Base-by-base conservation (phyloP, 2,888 invertebrate species). In the Drosophila emarginata region DNA sequence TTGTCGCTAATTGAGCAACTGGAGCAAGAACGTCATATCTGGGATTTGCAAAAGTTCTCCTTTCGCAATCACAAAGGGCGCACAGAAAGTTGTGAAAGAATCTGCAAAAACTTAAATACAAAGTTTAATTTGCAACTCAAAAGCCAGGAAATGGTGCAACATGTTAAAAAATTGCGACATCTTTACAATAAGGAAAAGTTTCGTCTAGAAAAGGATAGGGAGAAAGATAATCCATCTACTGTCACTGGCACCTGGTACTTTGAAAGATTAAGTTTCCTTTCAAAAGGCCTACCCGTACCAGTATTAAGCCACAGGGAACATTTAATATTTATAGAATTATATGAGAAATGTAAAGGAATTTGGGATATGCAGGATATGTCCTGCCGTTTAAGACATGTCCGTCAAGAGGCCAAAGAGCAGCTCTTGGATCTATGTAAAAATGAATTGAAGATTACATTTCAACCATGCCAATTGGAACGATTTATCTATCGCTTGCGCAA, bases 291-390 rank as follows among this genome's bases (percentile, higher is more conserved):
- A 26, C 73, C 65, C 0, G 62, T 74, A 53, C 67, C 73, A 4
- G 63, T 64, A 2, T 53, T 77, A 37, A 78, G 45, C 7, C 57
- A 57, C 4, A 51, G 32, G 15, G 67, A 77, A 51, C 64, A 72
- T 37, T n/a, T 59, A 0, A 51, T 63, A 23, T 66, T 77, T n/a
- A 77, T 78, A 6, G 64, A 78, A 12, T 61, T 78, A 0, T 77
- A 78, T 50, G 53, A 36, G 4, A 61, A 67, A 7, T 72, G 76
- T 15, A 21, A 40, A 4, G 39, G 28, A 0, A 54, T 39, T 9
- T 77, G 76, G 77, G 66, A 78, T 14, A 78, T 72, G 76, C 68
- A 67, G 52, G 67, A 75, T 26, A 18, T 75, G 62, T 58, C 39
- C 28, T 77, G 76, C 11, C 78, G 72, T 0, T 57, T 69, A 50